Evolutionary conservation across 2,888 invertebrate genomes (phyloP).

Genomic region (Melinaea marsaeus): DNA sequence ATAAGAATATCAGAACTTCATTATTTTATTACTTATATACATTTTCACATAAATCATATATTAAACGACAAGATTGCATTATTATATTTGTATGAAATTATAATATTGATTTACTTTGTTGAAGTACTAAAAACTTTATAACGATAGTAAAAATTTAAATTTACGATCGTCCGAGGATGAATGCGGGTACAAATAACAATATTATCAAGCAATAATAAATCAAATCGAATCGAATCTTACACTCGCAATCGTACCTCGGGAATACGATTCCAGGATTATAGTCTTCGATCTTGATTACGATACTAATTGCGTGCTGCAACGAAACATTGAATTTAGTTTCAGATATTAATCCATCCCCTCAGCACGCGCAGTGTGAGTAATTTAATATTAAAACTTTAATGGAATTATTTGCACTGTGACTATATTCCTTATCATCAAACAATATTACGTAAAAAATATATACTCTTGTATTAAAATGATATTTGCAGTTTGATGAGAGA

Average conservation of each 20-base stretch:
- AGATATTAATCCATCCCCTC: too few species aligned
- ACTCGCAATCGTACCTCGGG: slow-evolving; percentile 13
- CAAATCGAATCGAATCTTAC: slow-evolving; percentile 12
- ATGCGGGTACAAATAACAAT: slow-evolving; percentile 17
- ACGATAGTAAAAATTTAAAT: slow-evolving; percentile 5
- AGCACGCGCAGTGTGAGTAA: slow-evolving; percentile 37
- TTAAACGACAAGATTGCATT: slow-evolving; percentile 2
- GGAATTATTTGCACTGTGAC: background rate
- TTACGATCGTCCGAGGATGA: slow-evolving; percentile 8
- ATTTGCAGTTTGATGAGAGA: too few species aligned
- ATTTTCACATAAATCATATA: background rate
- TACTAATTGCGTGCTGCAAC: slow-evolving; percentile 53
- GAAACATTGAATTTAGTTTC: slow-evolving; percentile 40
- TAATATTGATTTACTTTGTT: slow-evolving; percentile 3
- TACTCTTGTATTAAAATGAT: too few species aligned
- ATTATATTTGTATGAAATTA: background rate
- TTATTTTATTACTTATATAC: too few species aligned
- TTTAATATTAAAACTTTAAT: slow-evolving; percentile 28
- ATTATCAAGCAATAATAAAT: slow-evolving; percentile 16
- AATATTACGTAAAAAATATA: too few species aligned
- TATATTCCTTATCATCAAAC: too few species aligned
- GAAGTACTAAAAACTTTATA: slow-evolving; percentile 8
- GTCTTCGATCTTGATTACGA: slow-evolving; percentile 55
- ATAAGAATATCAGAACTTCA: too few species aligned
- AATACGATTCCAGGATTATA: slow-evolving; percentile 43